Base-by-base conservation (phyloP, 2,113 vertebrate genomes). In the Crotalus helleri region DNA sequence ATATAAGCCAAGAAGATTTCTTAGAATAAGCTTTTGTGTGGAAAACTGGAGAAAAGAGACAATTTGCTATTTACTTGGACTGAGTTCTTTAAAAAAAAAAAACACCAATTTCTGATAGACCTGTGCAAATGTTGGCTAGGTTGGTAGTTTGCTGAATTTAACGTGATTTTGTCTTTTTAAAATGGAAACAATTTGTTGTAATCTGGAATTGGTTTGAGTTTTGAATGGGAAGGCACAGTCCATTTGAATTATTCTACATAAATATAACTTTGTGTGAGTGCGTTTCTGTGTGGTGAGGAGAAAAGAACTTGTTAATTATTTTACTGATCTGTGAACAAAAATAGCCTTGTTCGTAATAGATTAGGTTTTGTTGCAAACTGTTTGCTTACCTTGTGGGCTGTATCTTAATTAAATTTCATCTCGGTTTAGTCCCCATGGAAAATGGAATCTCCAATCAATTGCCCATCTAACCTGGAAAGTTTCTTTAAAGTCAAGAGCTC, bases 161-260 rank as follows among this genome's bases (percentile, higher is more conserved):
- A 51, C 49, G 49, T 92, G 58, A 92, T 91, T 94, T 89, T 94
- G 58, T 92, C 86, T 85, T 39, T 85, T 89, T 85, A 55, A 74
- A 87, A 33, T 90, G 85, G 54, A 87, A 92, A 93, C 94, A 94
- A 64, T 94, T 5, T 7, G 2, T 19, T 81, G 2, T 85, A 81
- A 33, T 3, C 58, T 88, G 81, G 54, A 85, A 58, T 93, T 96
- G 94, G 91, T 95, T 95, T 95, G 74, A 87, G 95, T 94, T 92
- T 94, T 90, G 85, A 39, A 4, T 44, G 89, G 86, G 33, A 0
- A 19, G 15, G 39, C 5, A 19, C 69, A 19, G 17, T 81, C 17
- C 69, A 59, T 74, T 90, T 95, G 57, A 93, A 55, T 88, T 94
- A 93, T 90, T 93, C 51, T 24, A 59, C 81, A n/a, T 81, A 39